Evolutionary conservation across 2,113 vertebrate genomes (phyloP).

Genomic region (Alethe diademata): DNA sequence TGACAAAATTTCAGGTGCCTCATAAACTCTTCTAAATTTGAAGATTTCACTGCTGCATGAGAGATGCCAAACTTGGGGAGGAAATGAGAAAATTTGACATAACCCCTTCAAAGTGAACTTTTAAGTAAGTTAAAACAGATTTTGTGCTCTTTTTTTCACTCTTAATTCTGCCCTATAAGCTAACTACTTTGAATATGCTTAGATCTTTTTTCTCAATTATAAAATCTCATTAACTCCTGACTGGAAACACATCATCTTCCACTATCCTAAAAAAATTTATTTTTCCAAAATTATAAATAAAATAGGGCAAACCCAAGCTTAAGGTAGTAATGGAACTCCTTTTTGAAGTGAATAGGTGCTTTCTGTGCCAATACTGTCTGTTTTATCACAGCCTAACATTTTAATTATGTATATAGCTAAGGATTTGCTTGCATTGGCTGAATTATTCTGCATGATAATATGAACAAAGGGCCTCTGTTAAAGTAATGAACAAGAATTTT

Average conservation of each 20-base stretch:
- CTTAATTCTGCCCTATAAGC: not conserved
- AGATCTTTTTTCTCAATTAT: not conserved
- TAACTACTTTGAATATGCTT: not conserved
- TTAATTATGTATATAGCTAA: conserved; percentile 65
- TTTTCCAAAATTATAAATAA: conserved; percentile 20
- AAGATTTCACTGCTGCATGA: not conserved
- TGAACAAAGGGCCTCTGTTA: conserved; percentile 72
- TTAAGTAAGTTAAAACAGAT: not conserved
- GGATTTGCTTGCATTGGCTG: conserved; percentile 57
- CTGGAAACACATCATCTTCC: not conserved
- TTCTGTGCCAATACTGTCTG: conserved; percentile 20
- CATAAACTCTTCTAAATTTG: not conserved
- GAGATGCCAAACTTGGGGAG: not conserved
- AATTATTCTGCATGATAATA: conserved; percentile 69
- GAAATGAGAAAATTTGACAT: not conserved
- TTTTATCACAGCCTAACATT: conserved; percentile 37
- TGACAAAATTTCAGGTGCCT: not conserved
- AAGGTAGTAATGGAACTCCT: not conserved
- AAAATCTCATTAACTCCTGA: not conserved
- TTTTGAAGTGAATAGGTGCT: not conserved
- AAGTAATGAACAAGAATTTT: conserved; percentile 64
- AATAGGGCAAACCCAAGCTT: not conserved
- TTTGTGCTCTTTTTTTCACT: not conserved
- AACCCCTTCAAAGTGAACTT: not conserved
- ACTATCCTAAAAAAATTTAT: not conserved